These are phyloP conservation scores for Mayetiola destructor DNA, from an alignment of 2,888 invertebrate genomes.

Conservation along the genomic window DNA sequence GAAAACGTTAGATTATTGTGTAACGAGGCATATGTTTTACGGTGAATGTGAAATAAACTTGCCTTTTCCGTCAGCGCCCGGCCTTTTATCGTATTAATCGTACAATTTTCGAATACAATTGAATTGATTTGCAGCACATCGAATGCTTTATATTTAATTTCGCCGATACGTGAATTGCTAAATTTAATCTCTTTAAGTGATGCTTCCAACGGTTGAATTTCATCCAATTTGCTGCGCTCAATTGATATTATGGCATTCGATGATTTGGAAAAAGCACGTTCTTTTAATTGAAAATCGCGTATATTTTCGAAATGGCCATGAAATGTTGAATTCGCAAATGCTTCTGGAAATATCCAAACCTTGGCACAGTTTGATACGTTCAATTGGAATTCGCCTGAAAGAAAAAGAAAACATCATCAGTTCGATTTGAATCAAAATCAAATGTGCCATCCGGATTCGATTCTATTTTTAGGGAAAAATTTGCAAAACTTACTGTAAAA, in stretches of 20 bases:
- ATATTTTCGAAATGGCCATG: slow-evolving; percentile 26
- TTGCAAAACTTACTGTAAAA: slow-evolving; percentile 26
- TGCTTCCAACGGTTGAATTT: slow-evolving; percentile 28
- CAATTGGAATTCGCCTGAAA: slow-evolving; percentile 28
- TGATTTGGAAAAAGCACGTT: slow-evolving; percentile 29
- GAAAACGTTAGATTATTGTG: not conserved
- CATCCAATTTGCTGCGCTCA: slow-evolving; percentile 25
- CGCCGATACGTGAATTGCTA: slow-evolving; percentile 27
- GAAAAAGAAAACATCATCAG: slow-evolving; percentile 14
- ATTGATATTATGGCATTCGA: slow-evolving; percentile 27
- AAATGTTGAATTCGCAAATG: slow-evolving; percentile 29
- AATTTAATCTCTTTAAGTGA: slow-evolving; percentile 29
- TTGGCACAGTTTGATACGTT: slow-evolving; percentile 25
- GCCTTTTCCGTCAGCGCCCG: slow-evolving; percentile 32
- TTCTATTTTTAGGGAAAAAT: not conserved
- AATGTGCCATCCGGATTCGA: not conserved
- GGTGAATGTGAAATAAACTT: slow-evolving; percentile 6
- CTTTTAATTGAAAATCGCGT: slow-evolving; percentile 25
- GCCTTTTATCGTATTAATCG: slow-evolving; percentile 27
- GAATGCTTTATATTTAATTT: slow-evolving; percentile 28
- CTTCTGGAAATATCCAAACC: slow-evolving; percentile 25
- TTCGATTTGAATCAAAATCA: not conserved
- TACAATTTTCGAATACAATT: slow-evolving; percentile 28
- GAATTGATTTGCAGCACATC: slow-evolving; percentile 31
- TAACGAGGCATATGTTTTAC: not conserved